Evolutionary conservation across 2,113 vertebrate genomes (phyloP).

Genomic region (Rhabdomys dilectus): DNA sequence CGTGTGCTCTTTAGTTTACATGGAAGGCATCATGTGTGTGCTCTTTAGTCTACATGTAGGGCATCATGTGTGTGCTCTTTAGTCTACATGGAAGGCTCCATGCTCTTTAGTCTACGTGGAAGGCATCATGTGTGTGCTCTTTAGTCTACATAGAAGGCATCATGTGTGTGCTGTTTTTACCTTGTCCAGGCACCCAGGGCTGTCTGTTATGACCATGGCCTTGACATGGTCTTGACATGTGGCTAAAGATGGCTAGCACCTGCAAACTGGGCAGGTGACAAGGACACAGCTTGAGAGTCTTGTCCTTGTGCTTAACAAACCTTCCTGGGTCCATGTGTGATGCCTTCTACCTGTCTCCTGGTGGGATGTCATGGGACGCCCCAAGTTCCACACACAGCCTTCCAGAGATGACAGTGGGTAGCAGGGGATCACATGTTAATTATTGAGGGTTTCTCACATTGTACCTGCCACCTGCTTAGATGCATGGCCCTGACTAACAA

Average conservation of each 20-base stretch:
- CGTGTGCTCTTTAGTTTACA: no score
- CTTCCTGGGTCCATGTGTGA: no score
- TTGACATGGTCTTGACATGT: no score
- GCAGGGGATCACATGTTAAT: fast-evolving
- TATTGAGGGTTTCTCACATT: neutral
- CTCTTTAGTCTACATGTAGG: neutral
- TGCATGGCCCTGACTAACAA: neutral
- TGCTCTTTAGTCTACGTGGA: neutral
- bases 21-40: neutral
- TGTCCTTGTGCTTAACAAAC: neutral
- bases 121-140: neutral
- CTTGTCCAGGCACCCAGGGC: neutral
- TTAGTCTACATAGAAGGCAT: neutral
- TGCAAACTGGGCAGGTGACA: fast-evolving
- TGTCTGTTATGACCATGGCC: neutral
- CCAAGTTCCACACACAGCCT: fast-evolving
- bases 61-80: neutral
- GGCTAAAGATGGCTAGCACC: neutral
- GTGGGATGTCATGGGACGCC: neutral
- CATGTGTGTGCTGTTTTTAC: neutral
- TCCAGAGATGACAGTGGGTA: neutral
- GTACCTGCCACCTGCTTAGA: neutral
- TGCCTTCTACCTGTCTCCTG: neutral
- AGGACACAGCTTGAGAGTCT: neutral
- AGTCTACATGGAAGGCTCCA: no score